Base-by-base conservation (phyloP, 2,888 invertebrate species). In the Liodrosophila aerea region DNA sequence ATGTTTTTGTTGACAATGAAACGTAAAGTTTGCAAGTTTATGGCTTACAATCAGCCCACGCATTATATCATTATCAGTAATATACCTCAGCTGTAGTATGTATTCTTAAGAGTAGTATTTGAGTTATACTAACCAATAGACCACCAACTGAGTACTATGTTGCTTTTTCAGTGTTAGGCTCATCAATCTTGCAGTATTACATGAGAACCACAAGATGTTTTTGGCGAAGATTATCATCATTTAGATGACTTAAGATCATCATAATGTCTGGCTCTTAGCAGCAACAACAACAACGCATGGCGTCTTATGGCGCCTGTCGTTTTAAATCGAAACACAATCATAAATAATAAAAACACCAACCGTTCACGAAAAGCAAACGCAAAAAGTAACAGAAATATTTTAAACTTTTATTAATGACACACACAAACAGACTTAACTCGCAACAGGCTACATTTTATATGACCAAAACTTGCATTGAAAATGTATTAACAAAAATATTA, bases 331-430 rank as follows among this genome's bases (percentile, higher is more conserved):
- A 62, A 68, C 57, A 60, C 59, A 65, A 73, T 76, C 77, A 84
- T 78, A 83, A 78, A 78, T 78, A 83, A 78, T 67, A 80, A 44
- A 78, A 78, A 83, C 77, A 78, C 77, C 70, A 52, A 52, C 40
- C 50, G 51, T 54, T 34, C 52, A 16, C 12, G 12, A 13, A 13
- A 34, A 27, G 34, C 50, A 34, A 15, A 36, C 12, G 50, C 56
- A 57, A 49, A 62, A 18, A 51, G 47, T 30, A 64, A 43, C 46
- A 50, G 16, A 58, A 66, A 56, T 30, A 44, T 45, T 52, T 36
- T 31, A 41, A 52, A 64, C 73, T 66, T 80, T 80, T 73, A 80
- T 78, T 83, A 78, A 80, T 83, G 84, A 78, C 65, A 54, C 65
- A 54, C 67, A 80, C 53, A 74, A 72, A 66, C 73, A 73, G 73